These are phyloP conservation scores for Azemiops feae DNA, from an alignment of 2,113 vertebrate species.

Conservation along the genomic window DNA sequence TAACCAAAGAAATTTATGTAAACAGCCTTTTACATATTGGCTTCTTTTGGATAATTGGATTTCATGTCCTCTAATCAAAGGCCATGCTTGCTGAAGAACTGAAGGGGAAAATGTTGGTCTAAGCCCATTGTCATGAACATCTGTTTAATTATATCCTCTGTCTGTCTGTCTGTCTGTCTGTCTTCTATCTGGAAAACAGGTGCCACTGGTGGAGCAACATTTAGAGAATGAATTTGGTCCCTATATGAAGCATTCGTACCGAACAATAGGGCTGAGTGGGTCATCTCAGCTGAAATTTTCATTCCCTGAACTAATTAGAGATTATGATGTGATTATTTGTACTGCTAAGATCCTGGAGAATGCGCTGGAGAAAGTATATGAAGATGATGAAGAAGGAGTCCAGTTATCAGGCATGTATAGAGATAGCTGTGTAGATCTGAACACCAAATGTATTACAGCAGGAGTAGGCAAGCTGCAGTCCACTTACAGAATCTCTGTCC, in stretches of 20 bases:
- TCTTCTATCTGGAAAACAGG: constrained; percentile 61
- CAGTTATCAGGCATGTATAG: constrained; percentile 77
- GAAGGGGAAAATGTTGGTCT: not conserved
- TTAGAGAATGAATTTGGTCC: constrained; percentile 81
- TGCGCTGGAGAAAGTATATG: constrained; percentile 74
- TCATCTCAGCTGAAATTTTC: constrained; percentile 90
- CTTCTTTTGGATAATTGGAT: not conserved
- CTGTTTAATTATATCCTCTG: not conserved
- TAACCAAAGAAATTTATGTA: not conserved
- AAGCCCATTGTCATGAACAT: not conserved
- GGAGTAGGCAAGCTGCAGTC: not conserved
- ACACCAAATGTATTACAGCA: not conserved
- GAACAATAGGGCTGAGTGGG: constrained; percentile 84
- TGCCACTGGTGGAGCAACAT: constrained; percentile 93
- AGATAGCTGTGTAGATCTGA: not conserved
- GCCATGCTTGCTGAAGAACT: not conserved
- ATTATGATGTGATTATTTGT: constrained; percentile 87
- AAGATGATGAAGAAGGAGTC: constrained; percentile 82
- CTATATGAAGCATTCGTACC: constrained; percentile 80
- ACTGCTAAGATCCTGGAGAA: constrained; percentile 98
- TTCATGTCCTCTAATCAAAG: not conserved
- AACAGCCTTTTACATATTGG: not conserved
- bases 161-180: accelerated
- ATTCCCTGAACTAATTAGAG: constrained; percentile 83
- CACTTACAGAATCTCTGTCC: not conserved